These are phyloP conservation scores for Drosophila truncata DNA, from an alignment of 1,140 invertebrate species.

Conservation along the genomic window DNA sequence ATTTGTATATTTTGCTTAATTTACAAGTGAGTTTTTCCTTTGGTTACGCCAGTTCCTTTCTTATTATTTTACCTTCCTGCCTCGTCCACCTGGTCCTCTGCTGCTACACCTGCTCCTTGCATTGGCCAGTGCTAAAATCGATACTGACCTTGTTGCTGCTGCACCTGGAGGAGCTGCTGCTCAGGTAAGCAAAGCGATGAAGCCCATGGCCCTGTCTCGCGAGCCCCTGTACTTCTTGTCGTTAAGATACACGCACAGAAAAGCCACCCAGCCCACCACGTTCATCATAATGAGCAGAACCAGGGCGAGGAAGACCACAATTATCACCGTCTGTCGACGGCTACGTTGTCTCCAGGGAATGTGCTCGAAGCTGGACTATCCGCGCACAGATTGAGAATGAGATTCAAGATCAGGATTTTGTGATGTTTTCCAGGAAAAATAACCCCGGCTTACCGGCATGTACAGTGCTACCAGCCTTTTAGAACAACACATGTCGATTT, in stretches of 20 bases:
- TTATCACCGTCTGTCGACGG: slow-evolving; percentile 29
- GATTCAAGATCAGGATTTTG: neutral
- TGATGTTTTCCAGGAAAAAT: too few species aligned
- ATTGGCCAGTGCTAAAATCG: slow-evolving; percentile 64
- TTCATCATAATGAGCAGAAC: neutral
- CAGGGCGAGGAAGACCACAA: slow-evolving; percentile 6
- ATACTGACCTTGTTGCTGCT: slow-evolving; percentile 46
- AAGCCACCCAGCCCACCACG: slow-evolving; percentile 22
- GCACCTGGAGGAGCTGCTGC: slow-evolving; percentile 26
- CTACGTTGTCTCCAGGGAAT: slow-evolving; percentile 40
- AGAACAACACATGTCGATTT: neutral
- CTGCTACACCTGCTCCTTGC: neutral
- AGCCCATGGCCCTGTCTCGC: neutral
- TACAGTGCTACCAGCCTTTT: neutral
- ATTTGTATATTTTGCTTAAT: slow-evolving; percentile 11
- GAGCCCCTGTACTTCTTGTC: slow-evolving; percentile 11
- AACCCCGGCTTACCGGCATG: slow-evolving; percentile 21
- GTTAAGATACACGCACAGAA: slow-evolving; percentile 23
- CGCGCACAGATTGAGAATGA: neutral
- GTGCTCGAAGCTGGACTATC: neutral
- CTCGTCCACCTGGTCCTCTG: neutral
- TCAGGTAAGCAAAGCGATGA: slow-evolving; percentile 49
- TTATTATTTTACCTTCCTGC: slow-evolving; percentile 5
- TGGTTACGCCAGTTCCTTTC: neutral
- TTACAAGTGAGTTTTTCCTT: slow-evolving; percentile 33